Conservation (phyloP, 2,797 vertebrate genomes). For the Oryzias sinensis region DNA sequence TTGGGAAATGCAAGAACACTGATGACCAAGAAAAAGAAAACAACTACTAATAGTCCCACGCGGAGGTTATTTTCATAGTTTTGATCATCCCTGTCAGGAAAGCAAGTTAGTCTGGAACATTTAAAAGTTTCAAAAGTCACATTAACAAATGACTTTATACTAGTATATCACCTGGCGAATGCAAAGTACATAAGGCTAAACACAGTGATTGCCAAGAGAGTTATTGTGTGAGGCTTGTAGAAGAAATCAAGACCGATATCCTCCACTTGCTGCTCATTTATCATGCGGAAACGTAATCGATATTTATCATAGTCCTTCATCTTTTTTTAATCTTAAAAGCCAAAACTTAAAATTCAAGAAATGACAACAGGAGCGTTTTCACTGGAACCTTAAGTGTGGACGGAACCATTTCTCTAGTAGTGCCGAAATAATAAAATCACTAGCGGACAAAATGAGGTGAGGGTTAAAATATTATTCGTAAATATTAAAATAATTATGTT, state of each 20-base stretch:
- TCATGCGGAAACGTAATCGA: conserved; percentile 90
- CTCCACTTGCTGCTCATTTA: conserved; percentile 98
- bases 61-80: conserved; percentile 89
- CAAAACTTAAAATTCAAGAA: neutral
- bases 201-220: conserved; percentile 85
- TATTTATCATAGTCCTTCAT: conserved; percentile 84
- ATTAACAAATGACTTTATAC: neutral
- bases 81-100: conserved; percentile 84
- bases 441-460: neutral
- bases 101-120: neutral
- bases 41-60: conserved; percentile 87
- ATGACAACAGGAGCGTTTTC: no score
- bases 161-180: conserved; percentile 88
- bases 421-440: accelerated
- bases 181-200: conserved; percentile 94
- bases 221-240: conserved; percentile 94
- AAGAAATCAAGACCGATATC: conserved; percentile 94
- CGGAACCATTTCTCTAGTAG: conserved; percentile 9
- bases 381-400: neutral
- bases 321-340: neutral
- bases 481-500: no score
- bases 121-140: no score
- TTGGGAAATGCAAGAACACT: conserved; percentile 95
- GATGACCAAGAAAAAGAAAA: conserved; percentile 95
- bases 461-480: neutral